Percentiles rank a stretch among this genome's conserved stretches.
These are phyloP conservation scores for Ectropis grisescens DNA, from an alignment of 1,140 invertebrate species.

Conservation along the genomic window DNA sequence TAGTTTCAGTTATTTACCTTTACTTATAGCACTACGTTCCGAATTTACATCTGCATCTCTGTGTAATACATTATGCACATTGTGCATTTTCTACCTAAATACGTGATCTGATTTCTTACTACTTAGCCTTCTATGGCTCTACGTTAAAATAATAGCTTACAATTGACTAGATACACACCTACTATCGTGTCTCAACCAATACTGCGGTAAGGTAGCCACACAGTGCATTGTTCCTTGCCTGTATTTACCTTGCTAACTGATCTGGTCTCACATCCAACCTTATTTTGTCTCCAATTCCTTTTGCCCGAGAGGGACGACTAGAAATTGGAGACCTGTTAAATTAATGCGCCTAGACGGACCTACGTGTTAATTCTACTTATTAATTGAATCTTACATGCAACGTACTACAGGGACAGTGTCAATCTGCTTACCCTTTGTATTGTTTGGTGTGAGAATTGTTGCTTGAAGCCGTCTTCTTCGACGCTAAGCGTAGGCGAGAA, in stretches of 20 bases:
- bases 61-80: too few species aligned
- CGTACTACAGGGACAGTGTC: conserved; percentile 5
- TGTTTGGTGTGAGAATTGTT: conserved; percentile 58
- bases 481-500: conserved; percentile 52
- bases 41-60: too few species aligned
- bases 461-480: conserved; percentile 59
- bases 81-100: too few species aligned
- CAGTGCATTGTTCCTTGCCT: conserved; percentile 35
- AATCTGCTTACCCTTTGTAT: conserved; percentile 59
- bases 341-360: conserved; percentile 17
- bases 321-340: conserved; percentile 53
- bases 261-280: conserved; percentile 61
- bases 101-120: too few species aligned
- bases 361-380: conserved; percentile 19
- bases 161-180: too few species aligned
- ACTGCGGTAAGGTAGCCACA: conserved; percentile 34
- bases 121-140: too few species aligned
- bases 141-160: too few species aligned
- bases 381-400: conserved; percentile 13
- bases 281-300: conserved; percentile 64
- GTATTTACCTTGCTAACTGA: conserved; percentile 58
- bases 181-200: conserved; percentile 11
- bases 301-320: conserved; percentile 58
- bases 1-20: too few species aligned
- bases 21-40: too few species aligned